Percentiles rank a stretch among this genome's conserved stretches.
These are phyloP conservation scores for Ceyx margarethae DNA, from an alignment of 2,113 vertebrate genomes.

Conservation along the genomic window DNA sequence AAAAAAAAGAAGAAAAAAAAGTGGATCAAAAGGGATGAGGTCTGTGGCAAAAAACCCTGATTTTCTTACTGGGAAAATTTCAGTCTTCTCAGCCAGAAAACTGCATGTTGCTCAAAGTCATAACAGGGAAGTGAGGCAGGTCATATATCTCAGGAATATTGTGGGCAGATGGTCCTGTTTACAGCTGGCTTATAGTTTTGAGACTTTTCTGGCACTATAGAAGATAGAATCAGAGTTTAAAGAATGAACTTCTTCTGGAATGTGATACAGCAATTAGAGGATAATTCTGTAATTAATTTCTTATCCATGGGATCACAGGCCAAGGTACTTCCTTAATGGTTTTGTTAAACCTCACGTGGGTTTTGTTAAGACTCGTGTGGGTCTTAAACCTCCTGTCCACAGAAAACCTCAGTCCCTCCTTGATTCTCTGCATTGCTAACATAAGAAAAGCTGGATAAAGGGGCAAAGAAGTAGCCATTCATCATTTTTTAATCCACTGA, in stretches of 20 bases:
- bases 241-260: background rate
- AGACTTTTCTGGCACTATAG: background rate
- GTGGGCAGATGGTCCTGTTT: background rate
- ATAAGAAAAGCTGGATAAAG: background rate
- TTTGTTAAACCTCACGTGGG: background rate
- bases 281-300: background rate
- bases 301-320: background rate
- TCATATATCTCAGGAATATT: background rate
- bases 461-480: background rate
- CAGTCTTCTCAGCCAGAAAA: background rate
- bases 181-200: background rate
- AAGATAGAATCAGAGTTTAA: background rate
- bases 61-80: background rate
- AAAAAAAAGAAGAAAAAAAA: too few relatives aligned
- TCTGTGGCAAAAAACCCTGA: fast-evolving
- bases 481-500: background rate
- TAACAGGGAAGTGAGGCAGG: background rate
- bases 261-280: background rate
- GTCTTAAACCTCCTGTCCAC: background rate
- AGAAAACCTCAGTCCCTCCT: background rate
- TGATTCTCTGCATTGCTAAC: background rate
- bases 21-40: background rate
- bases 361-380: background rate
- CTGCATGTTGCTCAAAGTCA: background rate
- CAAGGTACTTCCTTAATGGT: background rate